Evolutionary conservation across 2,797 vertebrate genomes (phyloP), one percentile per base, ranked within the genome.

Genomic region (Schizothorax lantsangensis): DNA sequence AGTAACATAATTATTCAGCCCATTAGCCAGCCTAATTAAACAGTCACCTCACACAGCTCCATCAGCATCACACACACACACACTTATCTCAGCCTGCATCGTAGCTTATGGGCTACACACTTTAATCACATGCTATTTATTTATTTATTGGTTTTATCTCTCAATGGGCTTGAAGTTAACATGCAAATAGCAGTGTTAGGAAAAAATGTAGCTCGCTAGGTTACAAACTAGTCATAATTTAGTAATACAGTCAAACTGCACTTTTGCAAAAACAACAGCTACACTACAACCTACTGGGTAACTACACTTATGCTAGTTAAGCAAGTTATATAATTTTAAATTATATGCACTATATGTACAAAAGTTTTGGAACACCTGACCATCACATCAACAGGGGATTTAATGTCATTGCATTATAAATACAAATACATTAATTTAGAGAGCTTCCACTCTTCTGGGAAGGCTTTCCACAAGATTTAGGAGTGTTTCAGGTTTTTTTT

Each of bases 11-110:
- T 95, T 95, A 95, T 94, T 94, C 95, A 94, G 92, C 89, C 92
- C 94, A 96, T 95, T 95, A 95, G 91, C 92, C 92, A 91, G 85
- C 89, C 91, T 95, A 95, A 95, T 95, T 94, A 93, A 94, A 90
- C 87, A 88, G 85, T 88, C 88, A 86, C 87, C 38, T 80, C 90
- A 90, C 90, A 91, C 84, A 87, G 85, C 86, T 89, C 85, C 83
- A 89, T 87, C 26, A 68, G 81, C 78, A 87, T 85, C 73, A 49
- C 73, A 75, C 77, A 49, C 36, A 68, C 80, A 84, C 73, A 78
- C 47, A 62, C 38, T 59, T 12, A 62, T 59, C 8, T 73, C 66
- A 79, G 47, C 10, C 68, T 38, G 74, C 62, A 79, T 78, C n/a
- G 73, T 75, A 79, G 49, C 30, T 77, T 85, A 83, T 85, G 79